A percentile compares a stretch with the other conserved stretches of the same genome.
These are phyloP conservation scores for Acropternis orthonyx DNA, from an alignment of 2,797 vertebrate genomes.

Conservation along the genomic window DNA sequence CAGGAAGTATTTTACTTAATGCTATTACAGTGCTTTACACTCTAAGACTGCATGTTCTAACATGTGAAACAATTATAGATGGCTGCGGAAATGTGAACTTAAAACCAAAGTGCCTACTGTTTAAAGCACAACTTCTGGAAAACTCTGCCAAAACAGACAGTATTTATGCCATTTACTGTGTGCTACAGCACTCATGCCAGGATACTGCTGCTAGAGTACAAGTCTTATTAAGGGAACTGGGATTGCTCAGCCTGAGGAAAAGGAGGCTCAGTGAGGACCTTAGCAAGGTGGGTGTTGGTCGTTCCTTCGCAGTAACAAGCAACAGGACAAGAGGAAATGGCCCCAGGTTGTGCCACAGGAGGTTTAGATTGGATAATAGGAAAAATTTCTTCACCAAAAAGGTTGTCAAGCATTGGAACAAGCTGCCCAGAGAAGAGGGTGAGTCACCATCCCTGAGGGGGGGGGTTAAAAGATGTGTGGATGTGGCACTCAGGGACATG, in stretches of 20 bases:
- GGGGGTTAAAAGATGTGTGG: not conserved
- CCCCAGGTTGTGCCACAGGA: not conserved
- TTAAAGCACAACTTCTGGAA: not conserved
- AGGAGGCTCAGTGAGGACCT: not conserved
- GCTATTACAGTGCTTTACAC: not conserved
- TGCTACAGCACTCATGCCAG: not conserved
- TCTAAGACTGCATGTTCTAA: not conserved
- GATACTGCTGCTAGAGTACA: not conserved
- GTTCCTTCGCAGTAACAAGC: not conserved
- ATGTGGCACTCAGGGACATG: not conserved
- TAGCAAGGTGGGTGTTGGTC: not conserved
- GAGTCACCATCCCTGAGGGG: not conserved
- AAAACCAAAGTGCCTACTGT: not conserved
- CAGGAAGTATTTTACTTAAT: constrained; percentile 36
- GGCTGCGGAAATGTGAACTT: not conserved
- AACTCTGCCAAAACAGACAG: not conserved
- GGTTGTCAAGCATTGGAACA: not conserved
- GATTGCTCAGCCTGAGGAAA: not conserved
- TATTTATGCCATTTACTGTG: not conserved
- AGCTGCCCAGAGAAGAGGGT: not conserved
- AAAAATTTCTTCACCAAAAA: not conserved
- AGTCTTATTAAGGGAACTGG: not conserved
- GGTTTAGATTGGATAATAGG: not conserved
- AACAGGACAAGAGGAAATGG: not conserved
- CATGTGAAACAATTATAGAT: not conserved